These are phyloP conservation scores for Drosophila tanythrix DNA, from an alignment of 2,888 invertebrate genomes.

Conservation along the genomic window DNA sequence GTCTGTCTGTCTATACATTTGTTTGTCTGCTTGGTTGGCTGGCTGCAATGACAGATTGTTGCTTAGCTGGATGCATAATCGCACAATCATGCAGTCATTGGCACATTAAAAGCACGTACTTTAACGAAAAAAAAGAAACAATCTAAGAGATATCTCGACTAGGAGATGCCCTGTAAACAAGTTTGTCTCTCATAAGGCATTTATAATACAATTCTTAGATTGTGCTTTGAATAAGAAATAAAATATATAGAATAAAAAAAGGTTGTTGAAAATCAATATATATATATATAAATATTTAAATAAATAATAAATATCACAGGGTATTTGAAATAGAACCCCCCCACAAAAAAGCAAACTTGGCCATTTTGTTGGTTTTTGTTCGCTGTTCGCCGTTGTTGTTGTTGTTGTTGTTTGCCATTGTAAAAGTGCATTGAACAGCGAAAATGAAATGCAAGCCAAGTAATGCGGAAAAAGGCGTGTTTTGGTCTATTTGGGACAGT, in stretches of 20 bases:
- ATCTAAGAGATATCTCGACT: not conserved
- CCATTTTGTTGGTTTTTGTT: slow-evolving; percentile 45
- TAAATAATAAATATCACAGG: not conserved
- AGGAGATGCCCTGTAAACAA: not conserved
- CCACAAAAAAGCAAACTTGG: slow-evolving; percentile 38
- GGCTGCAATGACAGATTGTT: slow-evolving; percentile 79
- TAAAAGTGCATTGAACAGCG: slow-evolving; percentile 81
- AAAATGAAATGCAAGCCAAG: slow-evolving; percentile 73
- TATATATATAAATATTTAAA: not conserved
- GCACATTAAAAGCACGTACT: slow-evolving; percentile 71
- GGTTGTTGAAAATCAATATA: not conserved
- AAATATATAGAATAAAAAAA: not conserved
- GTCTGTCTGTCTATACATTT: slow-evolving; percentile 18
- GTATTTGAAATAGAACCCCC: not conserved
- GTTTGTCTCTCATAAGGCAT: not conserved
- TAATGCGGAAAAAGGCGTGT: slow-evolving; percentile 79
- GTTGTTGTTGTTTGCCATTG: slow-evolving; percentile 49
- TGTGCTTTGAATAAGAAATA: not conserved
- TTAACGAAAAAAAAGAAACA: slow-evolving; percentile 13
- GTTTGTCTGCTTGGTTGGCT: slow-evolving; percentile 55
- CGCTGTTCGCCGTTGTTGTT: slow-evolving; percentile 15
- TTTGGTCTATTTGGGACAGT: slow-evolving; percentile 57
- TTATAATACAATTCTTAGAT: not conserved
- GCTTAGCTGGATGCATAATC: slow-evolving; percentile 71
- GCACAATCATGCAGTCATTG: slow-evolving; percentile 80